These are phyloP conservation scores for Pteria penguin DNA, from an alignment of 2,888 invertebrate species.

Conservation along the genomic window DNA sequence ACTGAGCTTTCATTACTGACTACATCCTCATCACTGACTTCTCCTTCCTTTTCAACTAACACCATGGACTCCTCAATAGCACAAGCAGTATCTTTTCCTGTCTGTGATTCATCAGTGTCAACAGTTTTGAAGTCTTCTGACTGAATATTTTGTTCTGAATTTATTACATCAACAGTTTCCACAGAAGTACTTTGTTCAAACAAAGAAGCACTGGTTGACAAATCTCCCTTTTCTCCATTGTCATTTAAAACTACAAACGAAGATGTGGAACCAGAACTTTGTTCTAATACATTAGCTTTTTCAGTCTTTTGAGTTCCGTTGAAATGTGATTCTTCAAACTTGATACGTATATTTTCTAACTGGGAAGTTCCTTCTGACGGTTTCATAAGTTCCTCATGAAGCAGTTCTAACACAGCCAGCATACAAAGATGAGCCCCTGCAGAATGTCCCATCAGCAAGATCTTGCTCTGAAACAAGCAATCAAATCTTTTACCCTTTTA, in stretches of 20 bases:
- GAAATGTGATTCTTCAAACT: constrained; percentile 57
- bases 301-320: constrained; percentile 46
- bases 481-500: too few species aligned
- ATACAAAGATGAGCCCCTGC: constrained; percentile 76
- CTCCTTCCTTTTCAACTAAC: constrained; percentile 26
- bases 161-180: constrained; percentile 3
- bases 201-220: constrained; percentile 7
- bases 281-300: constrained; percentile 43
- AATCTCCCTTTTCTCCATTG: constrained; percentile 51
- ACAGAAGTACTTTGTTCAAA: not conserved
- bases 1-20: constrained; percentile 62
- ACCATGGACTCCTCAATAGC: constrained; percentile 26
- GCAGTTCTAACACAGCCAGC: constrained; percentile 74
- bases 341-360: constrained; percentile 32
- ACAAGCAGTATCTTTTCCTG: constrained; percentile 20
- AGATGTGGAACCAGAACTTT: constrained; percentile 62
- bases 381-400: constrained; percentile 61
- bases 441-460: constrained; percentile 77
- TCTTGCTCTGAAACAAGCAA: constrained; percentile 58
- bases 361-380: constrained; percentile 15
- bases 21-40: constrained; percentile 12
- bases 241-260: constrained; percentile 68
- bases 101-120: constrained; percentile 31
- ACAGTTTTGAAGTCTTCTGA: not conserved
- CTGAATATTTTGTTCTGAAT: not conserved